These are phyloP conservation scores for Hyles vespertilio DNA, from an alignment of 1,140 invertebrate genomes.

Conservation along the genomic window DNA sequence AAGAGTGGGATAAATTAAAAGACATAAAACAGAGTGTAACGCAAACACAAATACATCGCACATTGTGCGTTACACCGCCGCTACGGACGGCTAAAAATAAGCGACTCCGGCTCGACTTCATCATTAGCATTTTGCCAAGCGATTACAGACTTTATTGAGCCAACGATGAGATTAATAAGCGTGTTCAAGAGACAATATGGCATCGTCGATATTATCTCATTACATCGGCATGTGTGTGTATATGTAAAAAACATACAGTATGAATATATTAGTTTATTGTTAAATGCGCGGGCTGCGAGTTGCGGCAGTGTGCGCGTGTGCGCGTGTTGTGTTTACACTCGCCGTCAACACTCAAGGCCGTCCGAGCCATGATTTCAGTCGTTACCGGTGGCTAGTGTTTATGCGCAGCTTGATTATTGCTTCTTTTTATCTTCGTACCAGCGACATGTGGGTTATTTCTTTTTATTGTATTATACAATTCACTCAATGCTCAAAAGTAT, in stretches of 20 bases:
- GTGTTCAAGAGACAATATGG: background rate
- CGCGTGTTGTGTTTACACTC: conserved; percentile 5
- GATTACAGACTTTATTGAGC: background rate
- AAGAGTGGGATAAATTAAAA: too few relatives aligned
- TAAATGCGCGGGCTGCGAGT: background rate
- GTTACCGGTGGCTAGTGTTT: background rate
- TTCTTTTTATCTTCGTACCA: conserved; percentile 3
- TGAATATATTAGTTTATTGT: conserved; percentile 15
- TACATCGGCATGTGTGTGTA: conserved; percentile 6
- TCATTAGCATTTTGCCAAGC: conserved; percentile 1
- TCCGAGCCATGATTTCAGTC: too few relatives aligned
- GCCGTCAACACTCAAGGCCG: conserved; percentile 11
- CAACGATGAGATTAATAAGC: background rate
- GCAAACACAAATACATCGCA: background rate
- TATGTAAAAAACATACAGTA: conserved; percentile 10
- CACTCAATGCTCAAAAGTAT: too few relatives aligned
- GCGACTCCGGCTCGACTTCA: background rate
- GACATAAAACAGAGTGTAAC: too few relatives aligned
- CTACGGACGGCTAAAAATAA: conserved; percentile 7
- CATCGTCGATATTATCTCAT: conserved; percentile 13
- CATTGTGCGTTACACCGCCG: background rate
- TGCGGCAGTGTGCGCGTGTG: too few relatives aligned
- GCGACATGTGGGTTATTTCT: background rate
- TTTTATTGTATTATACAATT: too few relatives aligned
- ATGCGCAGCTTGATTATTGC: conserved; percentile 5